Percentiles rank a stretch among this genome's conserved stretches.
Evolutionary conservation across 2,113 vertebrate species (phyloP).

Genomic region (Oreochromis aureus): DNA sequence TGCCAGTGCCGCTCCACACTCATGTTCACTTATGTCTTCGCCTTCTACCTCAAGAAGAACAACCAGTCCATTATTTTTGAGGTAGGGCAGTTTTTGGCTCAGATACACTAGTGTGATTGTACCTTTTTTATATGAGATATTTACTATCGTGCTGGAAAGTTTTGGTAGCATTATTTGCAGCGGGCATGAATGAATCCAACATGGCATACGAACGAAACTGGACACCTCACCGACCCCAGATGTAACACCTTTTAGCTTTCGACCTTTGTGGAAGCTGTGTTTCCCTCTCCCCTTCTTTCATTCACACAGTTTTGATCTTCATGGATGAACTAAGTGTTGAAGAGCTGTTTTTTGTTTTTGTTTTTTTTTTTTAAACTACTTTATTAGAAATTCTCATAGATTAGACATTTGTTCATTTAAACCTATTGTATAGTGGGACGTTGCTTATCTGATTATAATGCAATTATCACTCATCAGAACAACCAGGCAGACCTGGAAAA

Average conservation of each 20-base stretch:
- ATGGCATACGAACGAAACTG: background rate
- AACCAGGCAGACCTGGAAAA: slow-evolving; percentile 99
- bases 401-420: background rate
- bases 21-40: slow-evolving; percentile 99
- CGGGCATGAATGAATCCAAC: background rate
- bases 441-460: background rate
- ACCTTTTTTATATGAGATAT: background rate
- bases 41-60: slow-evolving; percentile 99
- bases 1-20: slow-evolving; percentile 99
- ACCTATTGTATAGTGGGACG: background rate
- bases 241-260: background rate
- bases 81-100: slow-evolving; percentile 65
- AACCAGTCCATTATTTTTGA: slow-evolving; percentile 99
- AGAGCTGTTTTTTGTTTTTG: background rate
- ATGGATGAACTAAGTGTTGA: background rate
- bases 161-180: background rate
- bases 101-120: background rate
- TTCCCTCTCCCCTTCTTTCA: background rate
- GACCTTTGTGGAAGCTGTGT: background rate
- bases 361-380: background rate
- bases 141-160: background rate
- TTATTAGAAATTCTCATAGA: background rate
- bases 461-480: slow-evolving; percentile 71
- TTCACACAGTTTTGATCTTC: background rate
- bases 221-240: background rate